Conservation (phyloP, 2,113 vertebrate species). For the Larimichthys polyactis region DNA sequence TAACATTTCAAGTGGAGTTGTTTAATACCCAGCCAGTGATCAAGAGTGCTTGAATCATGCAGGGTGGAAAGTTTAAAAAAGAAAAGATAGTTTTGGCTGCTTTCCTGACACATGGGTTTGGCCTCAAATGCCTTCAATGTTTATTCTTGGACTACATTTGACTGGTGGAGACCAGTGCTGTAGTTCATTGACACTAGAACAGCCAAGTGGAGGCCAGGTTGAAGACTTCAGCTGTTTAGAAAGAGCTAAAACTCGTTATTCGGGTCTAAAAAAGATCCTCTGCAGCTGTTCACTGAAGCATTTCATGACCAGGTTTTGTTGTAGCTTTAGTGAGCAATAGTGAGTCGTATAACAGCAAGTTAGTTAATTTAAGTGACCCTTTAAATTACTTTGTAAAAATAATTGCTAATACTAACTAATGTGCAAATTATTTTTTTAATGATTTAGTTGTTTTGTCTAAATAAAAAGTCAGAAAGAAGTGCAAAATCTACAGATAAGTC, state of each 20-base stretch:
- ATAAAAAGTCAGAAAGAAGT: background rate
- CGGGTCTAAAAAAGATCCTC: conserved; percentile 15
- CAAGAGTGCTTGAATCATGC: conserved; percentile 12
- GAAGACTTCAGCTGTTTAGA: conserved; percentile 50
- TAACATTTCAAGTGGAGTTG: conserved; percentile 39
- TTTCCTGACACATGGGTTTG: conserved; percentile 42
- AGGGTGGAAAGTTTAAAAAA: conserved; percentile 2
- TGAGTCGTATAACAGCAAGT: background rate
- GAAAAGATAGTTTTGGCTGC: conserved; percentile 33
- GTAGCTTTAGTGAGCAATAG: too few relatives aligned
- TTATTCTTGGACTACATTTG: conserved; percentile 70
- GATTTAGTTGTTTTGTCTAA: background rate
- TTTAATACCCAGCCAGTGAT: conserved; percentile 16
- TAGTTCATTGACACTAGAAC: conserved; percentile 13
- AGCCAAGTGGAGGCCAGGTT: conserved; percentile 46
- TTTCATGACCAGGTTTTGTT: background rate
- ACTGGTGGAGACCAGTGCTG: conserved; percentile 33
- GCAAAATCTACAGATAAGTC: too few relatives aligned
- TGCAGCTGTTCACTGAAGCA: conserved; percentile 21
- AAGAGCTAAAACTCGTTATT: conserved; percentile 37
- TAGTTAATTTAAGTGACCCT: background rate
- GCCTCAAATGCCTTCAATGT: conserved; percentile 50
- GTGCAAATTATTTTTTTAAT: background rate
- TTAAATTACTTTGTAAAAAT: background rate
- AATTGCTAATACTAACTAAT: background rate